Evolutionary conservation across 2,797 vertebrate species (phyloP).

Genomic region (Mormyrops attenuatus): DNA sequence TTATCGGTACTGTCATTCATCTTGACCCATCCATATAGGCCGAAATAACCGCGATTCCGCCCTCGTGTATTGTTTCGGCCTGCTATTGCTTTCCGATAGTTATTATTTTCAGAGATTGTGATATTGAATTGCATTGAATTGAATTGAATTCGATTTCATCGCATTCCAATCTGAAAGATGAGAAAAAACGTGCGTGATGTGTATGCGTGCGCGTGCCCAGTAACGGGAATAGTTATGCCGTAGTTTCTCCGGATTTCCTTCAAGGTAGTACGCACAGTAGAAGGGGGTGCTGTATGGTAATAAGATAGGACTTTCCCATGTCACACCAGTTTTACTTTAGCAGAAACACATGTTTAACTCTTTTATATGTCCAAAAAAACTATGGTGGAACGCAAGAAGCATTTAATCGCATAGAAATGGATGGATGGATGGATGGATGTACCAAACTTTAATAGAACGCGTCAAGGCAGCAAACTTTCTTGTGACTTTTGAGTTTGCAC

Average conservation of each 20-base stretch:
- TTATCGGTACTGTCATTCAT: not conserved
- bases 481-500: not conserved
- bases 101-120: not conserved
- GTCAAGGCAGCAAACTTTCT: not conserved
- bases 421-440: not conserved
- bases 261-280: conserved; percentile 72
- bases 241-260: conserved; percentile 83
- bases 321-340: not conserved
- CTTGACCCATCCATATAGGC: not conserved
- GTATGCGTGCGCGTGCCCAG: not conserved
- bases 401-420: not conserved
- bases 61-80: not conserved
- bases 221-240: conserved; percentile 47
- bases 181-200: not conserved
- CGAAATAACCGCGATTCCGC: not conserved
- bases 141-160: not conserved
- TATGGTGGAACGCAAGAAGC: not conserved
- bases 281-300: conserved; percentile 73
- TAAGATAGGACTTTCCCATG: conserved; percentile 59
- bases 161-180: not conserved
- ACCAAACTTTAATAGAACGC: not conserved
- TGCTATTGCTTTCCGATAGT: not conserved
- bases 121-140: not conserved
- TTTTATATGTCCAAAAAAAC: not conserved
- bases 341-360: not conserved